A percentile compares a stretch with the other conserved stretches of the same genome.
These are phyloP conservation scores for Cossypha polioptera DNA, from an alignment of 2,797 vertebrate species.

Conservation along the genomic window DNA sequence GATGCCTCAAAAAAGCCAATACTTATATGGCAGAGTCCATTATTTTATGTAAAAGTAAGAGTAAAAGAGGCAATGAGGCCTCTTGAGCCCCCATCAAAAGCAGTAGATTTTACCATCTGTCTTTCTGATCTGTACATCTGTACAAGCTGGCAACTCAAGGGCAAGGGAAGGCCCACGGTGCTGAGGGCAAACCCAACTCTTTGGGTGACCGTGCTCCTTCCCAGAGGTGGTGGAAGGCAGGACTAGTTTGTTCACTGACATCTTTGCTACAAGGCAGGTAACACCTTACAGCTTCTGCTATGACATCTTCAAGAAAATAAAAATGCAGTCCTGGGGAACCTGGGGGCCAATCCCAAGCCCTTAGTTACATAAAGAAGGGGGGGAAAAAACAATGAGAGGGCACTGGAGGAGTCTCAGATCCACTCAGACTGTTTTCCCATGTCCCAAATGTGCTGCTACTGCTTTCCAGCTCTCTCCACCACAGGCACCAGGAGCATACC, in stretches of 20 bases:
- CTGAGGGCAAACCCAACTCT: not conserved
- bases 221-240: not conserved
- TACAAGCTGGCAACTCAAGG: not conserved
- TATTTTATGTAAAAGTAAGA: constrained; percentile 5
- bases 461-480: not conserved
- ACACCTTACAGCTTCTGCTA: not conserved
- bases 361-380: not conserved
- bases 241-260: not conserved
- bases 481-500: accelerated
- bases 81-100: not conserved
- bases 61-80: not conserved
- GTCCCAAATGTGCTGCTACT: not conserved
- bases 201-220: not conserved
- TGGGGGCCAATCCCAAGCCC: not conserved
- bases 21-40: not conserved
- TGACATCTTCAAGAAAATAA: not conserved
- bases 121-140: not conserved
- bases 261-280: not conserved
- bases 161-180: not conserved
- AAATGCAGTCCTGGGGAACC: not conserved
- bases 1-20: constrained; percentile 5
- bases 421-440: not conserved
- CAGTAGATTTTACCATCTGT: not conserved
- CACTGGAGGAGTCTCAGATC: not conserved
- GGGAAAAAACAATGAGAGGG: accelerated